Base-by-base conservation (phyloP, 1,140 invertebrate genomes). In the Psilanteris sp. region DNA sequence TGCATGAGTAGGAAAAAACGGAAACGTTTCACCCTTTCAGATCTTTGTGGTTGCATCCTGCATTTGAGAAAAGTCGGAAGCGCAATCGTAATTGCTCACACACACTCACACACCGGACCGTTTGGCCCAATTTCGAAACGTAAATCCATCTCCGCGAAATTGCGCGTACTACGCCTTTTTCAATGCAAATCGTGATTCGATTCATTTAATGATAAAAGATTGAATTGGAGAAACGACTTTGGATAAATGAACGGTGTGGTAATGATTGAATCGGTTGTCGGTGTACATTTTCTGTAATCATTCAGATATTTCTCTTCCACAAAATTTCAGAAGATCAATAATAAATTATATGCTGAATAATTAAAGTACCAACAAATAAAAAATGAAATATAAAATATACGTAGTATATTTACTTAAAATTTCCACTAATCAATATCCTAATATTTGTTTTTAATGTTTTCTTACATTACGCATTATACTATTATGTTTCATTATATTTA, bases 21-120 rank as follows among this genome's bases (percentile, higher is more conserved):
- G 71, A 71, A 31, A 39, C 2, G 20, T 34, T 71, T 11, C 52
- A 29, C 61, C 54, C 46, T 64, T 76, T 61, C 36, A 55, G 15
- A 77, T 71, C 66, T 77, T 71, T 77, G 61, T 71, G 24, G 36
- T 22, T 10, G 74, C 61, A 70, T 77, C 74, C 74, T 71, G 74
- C 52, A 10, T 31, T 55, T 36, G 43, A 66, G 52, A 34, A 66
- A 70, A 66, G 59, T 70, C 64, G 73, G 73, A 76, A 76, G 27
- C 54, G 37, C 22, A 8, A 0, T 27, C 31, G 16, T 52, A 46
- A 61, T 70, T 66, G 52, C 52, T 9, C 61, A 29, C 26, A 20
- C 46, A 36, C 22, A 44, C 52, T 9, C 61, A 29, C 26, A 20
- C 46, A 36, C 22, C 31, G 9, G 10, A 0, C 32, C 27, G 2